Evolutionary conservation across 2,797 vertebrate genomes (phyloP), one percentile per base, ranked within the genome.

Genomic region (Babyrousa celebensis): DNA sequence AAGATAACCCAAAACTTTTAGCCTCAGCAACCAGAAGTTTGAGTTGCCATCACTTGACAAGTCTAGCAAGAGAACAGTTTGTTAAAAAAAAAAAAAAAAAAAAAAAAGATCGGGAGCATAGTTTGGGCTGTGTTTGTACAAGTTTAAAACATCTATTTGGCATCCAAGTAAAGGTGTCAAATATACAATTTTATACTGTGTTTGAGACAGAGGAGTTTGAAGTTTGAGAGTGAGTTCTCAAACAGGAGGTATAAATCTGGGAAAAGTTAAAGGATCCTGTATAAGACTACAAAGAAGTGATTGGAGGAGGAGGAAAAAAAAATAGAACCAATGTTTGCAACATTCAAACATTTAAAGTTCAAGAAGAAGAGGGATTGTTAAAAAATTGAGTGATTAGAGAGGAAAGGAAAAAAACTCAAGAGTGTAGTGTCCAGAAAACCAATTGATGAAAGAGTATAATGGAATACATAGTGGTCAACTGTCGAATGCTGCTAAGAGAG

Each of bases 41-140:
- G 25, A 83, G 65, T n/a, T 91, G 12, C 15, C 40, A 62, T 79
- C n/a, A 79, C 14, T 20, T 43, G 52, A 79, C 52, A 94, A 89
- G 21, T 78, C 40, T 85, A 62, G 16, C 25, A 79, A 48, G 40
- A 54, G 60, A 74, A 48, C 43, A 70, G 8, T 70, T 89, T 56
- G n/a, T 54, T 68, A 36, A 78, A 78, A n/a, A 29, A 92, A 78
- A n/a, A 29, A 92, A 86, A n/a, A n/a, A 36, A 78, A 78, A n/a
- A 29, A 92, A 78, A n/a, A 29, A 92, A 86, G 11, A 77, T 25
- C 25, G 75, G 12, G 43, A 94, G 5, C 12, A n/a, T 25, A 56
- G 25, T 79, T 84, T 74, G 68, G 52, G 18, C 67, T n/a, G 5
- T 91, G 32, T 84, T 91, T 29, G 75, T 27, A 7, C 2, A 88